phyloP scores from a whole-genome alignment of 2,888 invertebrate genomes.

The Alviniconcha strummeri region DNA sequence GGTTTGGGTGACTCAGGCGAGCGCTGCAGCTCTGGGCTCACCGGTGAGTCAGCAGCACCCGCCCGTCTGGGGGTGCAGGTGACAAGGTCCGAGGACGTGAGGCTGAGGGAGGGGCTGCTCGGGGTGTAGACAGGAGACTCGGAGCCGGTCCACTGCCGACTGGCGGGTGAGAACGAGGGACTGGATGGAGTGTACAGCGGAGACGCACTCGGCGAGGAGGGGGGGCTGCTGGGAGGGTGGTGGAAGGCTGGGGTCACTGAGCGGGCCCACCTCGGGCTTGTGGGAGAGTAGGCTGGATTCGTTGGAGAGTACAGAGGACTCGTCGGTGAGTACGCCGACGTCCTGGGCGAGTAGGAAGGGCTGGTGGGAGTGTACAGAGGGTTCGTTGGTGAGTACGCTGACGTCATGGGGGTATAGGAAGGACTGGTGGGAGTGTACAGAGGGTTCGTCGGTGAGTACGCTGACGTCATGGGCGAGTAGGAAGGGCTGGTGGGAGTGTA shows the following conservation, averaged over 20 bases:
- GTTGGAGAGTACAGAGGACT: slow-evolving; percentile 78
- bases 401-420: slow-evolving; percentile 68
- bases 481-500: slow-evolving; percentile 67
- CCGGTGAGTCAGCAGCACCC: too few species aligned
- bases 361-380: slow-evolving; percentile 78
- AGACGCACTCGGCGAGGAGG: slow-evolving; percentile 79
- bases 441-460: slow-evolving; percentile 77
- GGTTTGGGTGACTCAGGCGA: too few species aligned
- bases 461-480: slow-evolving; percentile 80
- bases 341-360: slow-evolving; percentile 69
- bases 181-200: slow-evolving; percentile 69
- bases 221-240: slow-evolving; percentile 66
- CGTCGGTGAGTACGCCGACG: slow-evolving; percentile 76
- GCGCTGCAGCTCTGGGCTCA: too few species aligned
- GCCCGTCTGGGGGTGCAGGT: too few species aligned
- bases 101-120: slow-evolving; percentile 70
- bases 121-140: slow-evolving; percentile 77
- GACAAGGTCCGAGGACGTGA: slow-evolving; percentile 57
- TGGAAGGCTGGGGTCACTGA: slow-evolving; percentile 71
- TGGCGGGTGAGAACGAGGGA: slow-evolving; percentile 71
- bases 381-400: slow-evolving; percentile 74
- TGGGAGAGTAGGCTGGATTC: slow-evolving; percentile 68
- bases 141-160: slow-evolving; percentile 73
- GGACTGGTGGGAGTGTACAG: slow-evolving; percentile 71
- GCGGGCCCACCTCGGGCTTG: slow-evolving; percentile 55